These are phyloP conservation scores for Osmoderma eremita DNA, from an alignment of 2,888 invertebrate species.

Conservation along the genomic window DNA sequence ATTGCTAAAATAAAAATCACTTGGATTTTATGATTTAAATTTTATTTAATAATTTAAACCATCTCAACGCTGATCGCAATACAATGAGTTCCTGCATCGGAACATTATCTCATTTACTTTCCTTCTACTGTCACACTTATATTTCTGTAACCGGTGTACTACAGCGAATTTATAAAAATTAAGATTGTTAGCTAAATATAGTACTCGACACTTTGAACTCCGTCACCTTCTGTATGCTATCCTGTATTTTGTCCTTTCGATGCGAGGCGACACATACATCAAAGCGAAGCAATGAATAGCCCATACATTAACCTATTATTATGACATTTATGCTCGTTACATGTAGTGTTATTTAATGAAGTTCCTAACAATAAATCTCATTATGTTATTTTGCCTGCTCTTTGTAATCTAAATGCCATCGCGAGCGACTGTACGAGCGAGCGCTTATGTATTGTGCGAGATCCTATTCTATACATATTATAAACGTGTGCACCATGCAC, in stretches of 20 bases:
- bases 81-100: no score
- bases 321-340: constrained; percentile 43
- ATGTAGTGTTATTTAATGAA: constrained; percentile 42
- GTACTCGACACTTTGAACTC: neutral
- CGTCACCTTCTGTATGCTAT: neutral
- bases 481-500: neutral
- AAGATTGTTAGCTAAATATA: neutral
- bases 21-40: no score
- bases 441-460: constrained; percentile 35
- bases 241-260: constrained; percentile 21
- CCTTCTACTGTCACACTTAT: no score
- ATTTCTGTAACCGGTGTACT: no score
- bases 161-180: no score
- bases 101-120: no score
- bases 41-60: no score
- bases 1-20: no score
- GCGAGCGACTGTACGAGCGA: constrained; percentile 38
- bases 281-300: constrained; percentile 37
- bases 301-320: constrained; percentile 43
- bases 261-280: constrained; percentile 23
- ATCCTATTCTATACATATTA: constrained; percentile 10
- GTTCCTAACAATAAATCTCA: constrained; percentile 45
- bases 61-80: no score
- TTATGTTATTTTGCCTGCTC: constrained; percentile 44
- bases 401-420: constrained; percentile 47